A percentile compares a stretch with the other conserved stretches of the same genome.
These are phyloP conservation scores for Pagrus major DNA, from an alignment of 2,113 vertebrate species.

Conservation along the genomic window DNA sequence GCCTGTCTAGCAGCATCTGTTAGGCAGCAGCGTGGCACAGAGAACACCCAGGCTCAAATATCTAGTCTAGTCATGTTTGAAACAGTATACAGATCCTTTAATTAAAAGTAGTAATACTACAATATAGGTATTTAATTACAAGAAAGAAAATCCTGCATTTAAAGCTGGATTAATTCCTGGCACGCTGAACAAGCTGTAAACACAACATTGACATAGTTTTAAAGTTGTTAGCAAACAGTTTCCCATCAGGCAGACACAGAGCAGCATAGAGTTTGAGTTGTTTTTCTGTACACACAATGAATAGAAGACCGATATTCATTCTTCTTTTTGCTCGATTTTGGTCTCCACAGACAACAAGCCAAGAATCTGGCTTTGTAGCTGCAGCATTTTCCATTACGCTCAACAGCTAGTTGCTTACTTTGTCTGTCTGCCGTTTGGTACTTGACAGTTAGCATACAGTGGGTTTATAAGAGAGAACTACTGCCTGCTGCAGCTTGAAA, in stretches of 20 bases:
- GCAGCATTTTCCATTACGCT: background rate
- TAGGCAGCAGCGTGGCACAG: background rate
- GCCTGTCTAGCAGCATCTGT: constrained; percentile 7
- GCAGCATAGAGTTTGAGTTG: background rate
- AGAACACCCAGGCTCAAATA: constrained; percentile 6
- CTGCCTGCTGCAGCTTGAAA: background rate
- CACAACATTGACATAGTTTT: background rate
- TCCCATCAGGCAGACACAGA: background rate
- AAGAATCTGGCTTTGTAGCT: background rate
- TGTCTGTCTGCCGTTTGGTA: background rate
- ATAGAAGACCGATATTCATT: background rate
- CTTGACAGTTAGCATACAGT: background rate
- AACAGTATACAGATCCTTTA: background rate
- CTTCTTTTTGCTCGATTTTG: background rate
- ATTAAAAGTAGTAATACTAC: background rate
- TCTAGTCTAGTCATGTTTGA: background rate
- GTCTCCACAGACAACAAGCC: background rate
- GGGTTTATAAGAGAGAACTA: background rate
- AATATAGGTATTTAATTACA: background rate
- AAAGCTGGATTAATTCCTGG: background rate
- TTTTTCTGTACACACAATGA: background rate
- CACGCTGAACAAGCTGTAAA: background rate
- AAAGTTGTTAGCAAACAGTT: background rate
- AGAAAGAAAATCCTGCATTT: too few relatives aligned
- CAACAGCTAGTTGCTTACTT: background rate